These are phyloP conservation scores for Hyla sarda DNA, from an alignment of 2,113 vertebrate species.

Conservation along the genomic window DNA sequence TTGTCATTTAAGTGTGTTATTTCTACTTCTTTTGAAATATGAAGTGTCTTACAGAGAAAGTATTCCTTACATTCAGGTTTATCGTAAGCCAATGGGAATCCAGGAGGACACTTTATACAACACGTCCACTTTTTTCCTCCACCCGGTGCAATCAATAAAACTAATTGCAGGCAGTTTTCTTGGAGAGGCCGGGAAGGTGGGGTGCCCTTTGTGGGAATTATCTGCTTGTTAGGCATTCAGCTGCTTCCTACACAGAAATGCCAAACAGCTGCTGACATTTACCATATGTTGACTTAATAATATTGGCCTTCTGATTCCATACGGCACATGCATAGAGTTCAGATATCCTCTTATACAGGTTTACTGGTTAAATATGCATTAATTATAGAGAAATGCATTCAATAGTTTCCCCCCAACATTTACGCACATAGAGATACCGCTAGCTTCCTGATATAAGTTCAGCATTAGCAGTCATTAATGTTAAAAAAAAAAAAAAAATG, in stretches of 20 bases:
- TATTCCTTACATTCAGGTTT: background rate
- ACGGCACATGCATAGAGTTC: background rate
- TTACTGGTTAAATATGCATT: background rate
- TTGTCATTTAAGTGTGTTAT: background rate
- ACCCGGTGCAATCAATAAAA: constrained; percentile 55
- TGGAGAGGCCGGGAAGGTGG: constrained; percentile 43
- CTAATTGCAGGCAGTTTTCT: constrained; percentile 57
- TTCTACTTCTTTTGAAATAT: background rate
- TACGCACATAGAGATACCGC: background rate
- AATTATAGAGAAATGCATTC: background rate
- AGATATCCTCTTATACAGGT: background rate
- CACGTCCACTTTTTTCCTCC: constrained; percentile 3
- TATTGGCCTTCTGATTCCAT: constrained; percentile 49
- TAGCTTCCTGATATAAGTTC: background rate
- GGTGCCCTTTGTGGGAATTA: constrained; percentile 44
- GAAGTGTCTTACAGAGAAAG: background rate
- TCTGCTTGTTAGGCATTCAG: constrained; percentile 51
- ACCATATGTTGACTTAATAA: constrained; percentile 51
- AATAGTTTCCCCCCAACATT: background rate
- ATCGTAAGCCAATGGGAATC: background rate
- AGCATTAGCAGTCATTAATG: no score
- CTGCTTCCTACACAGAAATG: constrained; percentile 52
- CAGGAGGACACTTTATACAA: background rate
- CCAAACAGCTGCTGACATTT: constrained; percentile 55
- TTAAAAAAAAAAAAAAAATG: no score